Evolutionary conservation across 2,113 vertebrate species (phyloP).

Genomic region (Oncorhynchus keta): DNA sequence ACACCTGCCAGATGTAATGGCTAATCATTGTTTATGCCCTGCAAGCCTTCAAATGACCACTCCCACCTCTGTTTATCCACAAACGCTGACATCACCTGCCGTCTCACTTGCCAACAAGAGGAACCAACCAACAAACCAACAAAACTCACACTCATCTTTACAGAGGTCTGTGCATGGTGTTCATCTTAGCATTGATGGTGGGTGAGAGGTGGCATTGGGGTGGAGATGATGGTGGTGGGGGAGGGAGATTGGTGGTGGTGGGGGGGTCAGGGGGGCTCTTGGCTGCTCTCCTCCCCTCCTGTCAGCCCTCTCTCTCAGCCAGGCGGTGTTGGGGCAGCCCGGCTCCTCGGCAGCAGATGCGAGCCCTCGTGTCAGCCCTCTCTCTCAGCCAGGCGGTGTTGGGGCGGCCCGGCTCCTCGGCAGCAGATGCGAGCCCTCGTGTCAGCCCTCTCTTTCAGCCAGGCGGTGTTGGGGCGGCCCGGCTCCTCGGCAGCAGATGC

Average conservation of each 20-base stretch:
- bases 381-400: conserved; percentile 76
- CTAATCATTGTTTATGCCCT: no score
- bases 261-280: conserved; percentile 51
- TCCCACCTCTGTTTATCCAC: not conserved
- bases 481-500: conserved; percentile 98
- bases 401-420: conserved; percentile 86
- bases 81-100: conserved; percentile 41
- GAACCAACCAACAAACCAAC: conserved; percentile 11
- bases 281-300: conserved; percentile 74
- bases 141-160: conserved; percentile 34
- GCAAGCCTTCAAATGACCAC: no score
- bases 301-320: conserved; percentile 71
- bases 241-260: no score
- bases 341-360: conserved; percentile 98
- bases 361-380: conserved; percentile 94
- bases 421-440: conserved; percentile 95
- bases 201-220: not conserved
- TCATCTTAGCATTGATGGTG: conserved; percentile 51
- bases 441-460: conserved; percentile 71
- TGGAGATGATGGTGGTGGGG: not conserved
- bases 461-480: conserved; percentile 80
- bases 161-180: conserved; percentile 51
- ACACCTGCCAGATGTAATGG: conserved; percentile 56
- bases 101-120: conserved; percentile 34
- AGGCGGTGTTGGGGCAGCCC: conserved; percentile 80